These are phyloP conservation scores for Diarsia rubi DNA, from an alignment of 2,888 invertebrate species.

Conservation along the genomic window DNA sequence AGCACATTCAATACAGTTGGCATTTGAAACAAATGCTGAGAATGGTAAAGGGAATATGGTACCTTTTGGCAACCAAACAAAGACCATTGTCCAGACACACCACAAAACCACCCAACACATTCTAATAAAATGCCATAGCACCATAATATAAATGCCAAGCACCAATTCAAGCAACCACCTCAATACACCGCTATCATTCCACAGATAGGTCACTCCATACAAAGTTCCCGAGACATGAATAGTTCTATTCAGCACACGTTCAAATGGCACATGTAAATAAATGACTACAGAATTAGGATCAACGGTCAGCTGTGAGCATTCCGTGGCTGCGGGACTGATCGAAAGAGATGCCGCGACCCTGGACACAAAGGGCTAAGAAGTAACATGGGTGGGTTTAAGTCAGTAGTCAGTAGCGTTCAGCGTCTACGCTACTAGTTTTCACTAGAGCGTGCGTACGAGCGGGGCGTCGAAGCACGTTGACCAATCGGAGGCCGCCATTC, in stretches of 20 bases:
- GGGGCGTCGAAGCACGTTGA: too few species aligned
- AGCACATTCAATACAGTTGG: neutral
- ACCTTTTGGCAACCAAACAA: neutral
- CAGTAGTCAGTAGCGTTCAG: too few species aligned
- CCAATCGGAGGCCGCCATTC: too few species aligned
- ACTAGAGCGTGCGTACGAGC: too few species aligned
- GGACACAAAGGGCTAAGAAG: too few species aligned
- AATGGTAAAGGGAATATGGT: neutral
- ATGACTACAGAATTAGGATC: constrained; percentile 24
- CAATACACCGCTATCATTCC: constrained; percentile 4
- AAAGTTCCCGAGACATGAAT: constrained; percentile 29
- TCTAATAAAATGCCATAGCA: neutral
- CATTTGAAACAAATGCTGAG: neutral
- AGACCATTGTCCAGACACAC: neutral
- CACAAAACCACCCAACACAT: neutral
- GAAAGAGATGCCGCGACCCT: too few species aligned
- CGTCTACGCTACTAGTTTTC: too few species aligned
- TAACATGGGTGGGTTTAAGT: too few species aligned
- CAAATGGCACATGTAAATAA: constrained; percentile 60
- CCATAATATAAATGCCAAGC: constrained; percentile 19
- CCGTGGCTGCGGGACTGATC: too few species aligned
- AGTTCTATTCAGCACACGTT: constrained; percentile 53
- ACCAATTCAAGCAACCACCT: neutral
- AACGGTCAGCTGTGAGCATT: neutral
- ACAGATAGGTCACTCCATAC: constrained; percentile 24